Evolutionary conservation across 1,140 invertebrate species (phyloP), one percentile per base, ranked within the genome.

Genomic region (Scylla paramamosain): DNA sequence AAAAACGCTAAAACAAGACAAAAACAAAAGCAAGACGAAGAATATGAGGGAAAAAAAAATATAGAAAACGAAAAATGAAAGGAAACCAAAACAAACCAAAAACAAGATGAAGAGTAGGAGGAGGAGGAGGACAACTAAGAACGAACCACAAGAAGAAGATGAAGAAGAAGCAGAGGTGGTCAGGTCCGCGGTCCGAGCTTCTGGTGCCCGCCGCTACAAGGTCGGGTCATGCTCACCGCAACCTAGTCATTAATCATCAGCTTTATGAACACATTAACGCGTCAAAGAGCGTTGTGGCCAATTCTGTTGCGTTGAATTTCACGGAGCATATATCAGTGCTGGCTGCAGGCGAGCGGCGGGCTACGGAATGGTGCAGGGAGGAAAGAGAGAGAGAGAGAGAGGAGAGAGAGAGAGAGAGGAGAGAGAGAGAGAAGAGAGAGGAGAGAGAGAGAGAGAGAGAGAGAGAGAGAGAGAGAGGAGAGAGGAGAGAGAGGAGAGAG

Each of bases 221-320:
- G 90, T 28, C 90, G 31, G 90, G 90, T 91, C 90, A 91, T 39
- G 90, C 90, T 91, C 59, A 29, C 67, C 67, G 83, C 92, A 84
- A 84, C 32, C 20, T 39, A 32, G n/a, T 82, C 92, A 31, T 93
- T 93, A 84, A 93, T 93, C 92, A 93, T 28, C 92, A 52, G 28
- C 77, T 28, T 93, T 93, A 93, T 93, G 92, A 84, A 93, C 92
- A 93, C 92, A 93, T 93, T 93, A 93, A 93, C 92, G 92, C 92
- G 92, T 84, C 92, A 93, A 93, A 93, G 92, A 93, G 92, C 92
- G 92, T 93, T 93, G 92, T 31, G 92, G 77, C 92, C 92, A 93
- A 93, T 93, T 93, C 82, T 77, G 92, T 77, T 77, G 92, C 92
- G 92, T 93, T 93, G 92, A 93, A 93, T 93, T 93, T 93, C 92